Percentiles rank a stretch among this genome's conserved stretches.
phyloP scores from a whole-genome alignment of 2,888 invertebrate genomes.

The Anthrax anthrax region DNA sequence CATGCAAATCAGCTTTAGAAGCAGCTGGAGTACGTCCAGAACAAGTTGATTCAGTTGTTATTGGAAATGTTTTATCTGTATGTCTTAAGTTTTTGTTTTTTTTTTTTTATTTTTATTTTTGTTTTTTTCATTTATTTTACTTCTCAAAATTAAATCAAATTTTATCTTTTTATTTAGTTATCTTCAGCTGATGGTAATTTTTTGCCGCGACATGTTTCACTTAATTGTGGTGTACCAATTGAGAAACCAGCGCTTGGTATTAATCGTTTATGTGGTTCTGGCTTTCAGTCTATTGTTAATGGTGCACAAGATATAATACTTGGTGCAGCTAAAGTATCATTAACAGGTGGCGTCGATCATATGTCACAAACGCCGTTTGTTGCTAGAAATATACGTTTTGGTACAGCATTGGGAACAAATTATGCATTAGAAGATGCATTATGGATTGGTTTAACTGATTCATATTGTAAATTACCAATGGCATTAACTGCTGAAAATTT shows the following conservation, averaged over 20 bases:
- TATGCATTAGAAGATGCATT: slow-evolving; percentile 74
- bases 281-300: slow-evolving; percentile 88
- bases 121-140: neutral
- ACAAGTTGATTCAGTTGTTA: slow-evolving; percentile 71
- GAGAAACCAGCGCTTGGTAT: slow-evolving; percentile 74
- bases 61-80: slow-evolving; percentile 81
- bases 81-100: too few species aligned
- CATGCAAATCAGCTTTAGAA: slow-evolving; percentile 63
- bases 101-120: neutral
- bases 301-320: slow-evolving; percentile 82
- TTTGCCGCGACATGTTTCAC: slow-evolving; percentile 73
- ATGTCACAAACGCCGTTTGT: slow-evolving; percentile 89
- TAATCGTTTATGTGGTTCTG: slow-evolving; percentile 93
- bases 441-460: slow-evolving; percentile 80
- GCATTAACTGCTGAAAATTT: slow-evolving; percentile 90
- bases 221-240: slow-evolving; percentile 72
- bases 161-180: slow-evolving; percentile 35
- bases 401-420: slow-evolving; percentile 65
- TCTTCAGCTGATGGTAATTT: slow-evolving; percentile 73
- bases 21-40: slow-evolving; percentile 72
- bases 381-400: slow-evolving; percentile 74
- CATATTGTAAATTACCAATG: slow-evolving; percentile 85
- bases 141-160: neutral
- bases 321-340: slow-evolving; percentile 69
- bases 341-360: slow-evolving; percentile 89